Conservation (phyloP, 1,140 invertebrate species). For the Aporrectodea caliginosa region DNA sequence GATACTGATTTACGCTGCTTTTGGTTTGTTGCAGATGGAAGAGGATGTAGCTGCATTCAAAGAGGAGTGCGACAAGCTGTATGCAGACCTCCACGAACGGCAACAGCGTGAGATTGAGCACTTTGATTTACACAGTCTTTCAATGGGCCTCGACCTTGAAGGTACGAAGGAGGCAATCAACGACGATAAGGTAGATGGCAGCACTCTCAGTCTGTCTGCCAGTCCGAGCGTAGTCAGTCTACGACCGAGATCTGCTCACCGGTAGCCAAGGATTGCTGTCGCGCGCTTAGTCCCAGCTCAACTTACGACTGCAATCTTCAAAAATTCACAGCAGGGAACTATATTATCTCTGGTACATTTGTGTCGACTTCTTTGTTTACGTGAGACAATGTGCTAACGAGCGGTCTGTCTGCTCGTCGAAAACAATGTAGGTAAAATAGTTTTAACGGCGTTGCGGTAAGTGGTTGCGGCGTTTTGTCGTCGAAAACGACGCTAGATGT, state of each 20-base stretch:
- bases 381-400: no score
- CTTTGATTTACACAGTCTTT: slow-evolving; percentile 89
- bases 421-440: no score
- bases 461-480: no score
- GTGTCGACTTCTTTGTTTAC: no score
- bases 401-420: no score
- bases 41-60: slow-evolving; percentile 84
- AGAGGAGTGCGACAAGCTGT: slow-evolving; percentile 80
- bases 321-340: no score
- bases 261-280: background rate
- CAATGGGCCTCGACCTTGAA: slow-evolving; percentile 71
- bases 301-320: no score
- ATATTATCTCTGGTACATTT: no score
- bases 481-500: background rate
- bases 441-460: no score
- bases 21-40: slow-evolving; percentile 74
- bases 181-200: slow-evolving; percentile 9
- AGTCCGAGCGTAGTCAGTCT: background rate
- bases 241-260: background rate
- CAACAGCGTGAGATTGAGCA: slow-evolving; percentile 84
- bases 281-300: no score
- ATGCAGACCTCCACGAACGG: slow-evolving; percentile 78
- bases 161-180: slow-evolving; percentile 1
- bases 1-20: no score
- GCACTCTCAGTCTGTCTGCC: slow-evolving; percentile 3